Conservation (phyloP, 2,797 vertebrate species). For the Acrossocheilus wenchowensis region DNA sequence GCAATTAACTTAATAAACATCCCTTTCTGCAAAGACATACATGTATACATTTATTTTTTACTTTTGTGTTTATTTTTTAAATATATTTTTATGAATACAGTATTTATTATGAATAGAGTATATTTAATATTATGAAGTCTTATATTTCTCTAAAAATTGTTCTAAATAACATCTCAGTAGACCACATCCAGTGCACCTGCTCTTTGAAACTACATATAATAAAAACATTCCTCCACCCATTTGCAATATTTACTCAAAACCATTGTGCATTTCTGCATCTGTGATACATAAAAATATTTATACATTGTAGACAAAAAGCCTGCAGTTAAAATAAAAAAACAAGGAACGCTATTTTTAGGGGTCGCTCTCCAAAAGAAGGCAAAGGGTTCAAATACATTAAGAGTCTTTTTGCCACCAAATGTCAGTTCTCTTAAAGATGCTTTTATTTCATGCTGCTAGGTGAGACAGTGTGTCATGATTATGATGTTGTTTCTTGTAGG, state of each 20-base stretch:
- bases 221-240: not conserved
- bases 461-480: constrained; percentile 6
- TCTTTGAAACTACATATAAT: not conserved
- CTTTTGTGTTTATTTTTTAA: not conserved
- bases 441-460: not conserved
- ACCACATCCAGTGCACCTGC: not conserved
- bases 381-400: constrained; percentile 7
- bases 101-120: not conserved
- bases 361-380: not conserved
- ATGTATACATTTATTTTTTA: not conserved
- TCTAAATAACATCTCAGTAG: not conserved
- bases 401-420: not conserved
- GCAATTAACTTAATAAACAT: not conserved
- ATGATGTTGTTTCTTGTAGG: not conserved
- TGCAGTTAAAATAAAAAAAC: not conserved
- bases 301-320: not conserved
- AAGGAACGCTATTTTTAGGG: not conserved
- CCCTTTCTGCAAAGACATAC: not conserved
- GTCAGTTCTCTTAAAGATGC: constrained; percentile 19
- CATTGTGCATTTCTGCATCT: not conserved
- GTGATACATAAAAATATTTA: not conserved
- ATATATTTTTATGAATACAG: not conserved
- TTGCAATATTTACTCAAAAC: not conserved
- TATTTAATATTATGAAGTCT: not conserved
- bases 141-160: not conserved